These are phyloP conservation scores for Ellobium chinense DNA, from an alignment of 2,888 invertebrate species.

Conservation along the genomic window DNA sequence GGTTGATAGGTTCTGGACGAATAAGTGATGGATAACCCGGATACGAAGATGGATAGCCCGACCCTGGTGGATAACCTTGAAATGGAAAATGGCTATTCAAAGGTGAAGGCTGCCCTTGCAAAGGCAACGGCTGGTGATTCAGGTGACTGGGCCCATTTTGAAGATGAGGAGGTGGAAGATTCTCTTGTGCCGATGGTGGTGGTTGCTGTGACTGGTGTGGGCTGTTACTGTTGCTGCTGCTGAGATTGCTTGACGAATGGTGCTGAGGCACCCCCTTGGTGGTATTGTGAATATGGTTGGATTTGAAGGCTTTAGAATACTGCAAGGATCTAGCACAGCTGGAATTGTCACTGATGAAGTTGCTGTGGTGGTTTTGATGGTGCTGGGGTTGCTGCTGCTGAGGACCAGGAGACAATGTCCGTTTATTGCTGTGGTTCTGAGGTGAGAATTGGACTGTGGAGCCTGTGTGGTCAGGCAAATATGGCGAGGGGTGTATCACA, in stretches of 20 bases:
- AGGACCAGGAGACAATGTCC: conserved; percentile 3
- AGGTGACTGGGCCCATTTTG: conserved; percentile 4
- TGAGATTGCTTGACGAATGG: neutral
- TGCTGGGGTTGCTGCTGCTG: conserved; percentile 26
- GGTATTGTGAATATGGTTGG: neutral
- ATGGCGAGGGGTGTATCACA: conserved; percentile 39
- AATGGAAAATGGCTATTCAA: neutral
- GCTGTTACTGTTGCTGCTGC: neutral
- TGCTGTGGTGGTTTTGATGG: neutral
- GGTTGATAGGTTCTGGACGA: conserved; percentile 9
- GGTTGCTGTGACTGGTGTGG: neutral
- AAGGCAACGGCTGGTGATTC: neutral
- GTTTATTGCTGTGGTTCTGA: neutral
- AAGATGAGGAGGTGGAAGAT: neutral
- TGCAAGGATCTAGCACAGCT: conserved; percentile 35
- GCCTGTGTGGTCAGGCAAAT: neutral
- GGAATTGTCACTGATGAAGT: neutral
- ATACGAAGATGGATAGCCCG: conserved; percentile 16
- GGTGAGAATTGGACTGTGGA: neutral
- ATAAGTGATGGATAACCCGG: neutral
- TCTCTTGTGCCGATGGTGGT: neutral
- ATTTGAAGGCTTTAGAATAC: conserved; percentile 28
- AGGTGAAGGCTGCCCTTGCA: neutral
- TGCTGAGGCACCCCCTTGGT: neutral
- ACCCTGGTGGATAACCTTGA: neutral